Conservation (phyloP, 2,888 invertebrate genomes). For the Papilio demoleus region DNA sequence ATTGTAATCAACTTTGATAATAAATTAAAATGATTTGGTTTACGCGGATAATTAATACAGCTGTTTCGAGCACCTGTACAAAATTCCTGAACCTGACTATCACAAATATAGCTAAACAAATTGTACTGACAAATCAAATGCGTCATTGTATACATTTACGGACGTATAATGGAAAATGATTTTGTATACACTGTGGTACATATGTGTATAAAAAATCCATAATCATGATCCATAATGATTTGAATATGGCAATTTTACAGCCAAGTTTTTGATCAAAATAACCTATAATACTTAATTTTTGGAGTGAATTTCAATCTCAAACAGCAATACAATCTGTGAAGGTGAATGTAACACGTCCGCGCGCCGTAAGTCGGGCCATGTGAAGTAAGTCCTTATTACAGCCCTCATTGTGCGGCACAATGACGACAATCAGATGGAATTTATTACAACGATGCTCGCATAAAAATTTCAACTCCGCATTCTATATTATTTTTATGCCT, state of each 20-base stretch:
- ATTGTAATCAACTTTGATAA: conserved; percentile 19
- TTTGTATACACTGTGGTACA: too few species aligned
- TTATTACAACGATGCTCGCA: conserved; percentile 40
- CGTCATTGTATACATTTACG: background rate
- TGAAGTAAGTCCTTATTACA: conserved; percentile 62
- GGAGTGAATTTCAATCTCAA: conserved; percentile 11
- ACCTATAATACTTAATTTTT: background rate
- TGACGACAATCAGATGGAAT: conserved; percentile 61
- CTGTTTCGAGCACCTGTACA: conserved; percentile 36
- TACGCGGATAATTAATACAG: conserved; percentile 36
- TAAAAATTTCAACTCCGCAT: conserved; percentile 33
- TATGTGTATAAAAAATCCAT: too few species aligned
- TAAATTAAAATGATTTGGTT: conserved; percentile 34
- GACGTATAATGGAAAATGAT: too few species aligned
- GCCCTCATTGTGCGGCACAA: conserved; percentile 68
- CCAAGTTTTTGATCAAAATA: background rate
- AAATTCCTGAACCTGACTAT: conserved; percentile 32
- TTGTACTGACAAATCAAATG: conserved; percentile 28
- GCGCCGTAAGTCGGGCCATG: conserved; percentile 34
- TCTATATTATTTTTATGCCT: conserved; percentile 21
- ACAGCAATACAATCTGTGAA: conserved; percentile 32
- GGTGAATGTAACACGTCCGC: conserved; percentile 36
- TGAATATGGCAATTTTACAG: background rate
- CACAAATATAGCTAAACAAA: conserved; percentile 17
- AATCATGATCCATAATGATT: background rate